These are phyloP conservation scores for Antheraea mylitta DNA, from an alignment of 1,140 invertebrate genomes.

Conservation along the genomic window DNA sequence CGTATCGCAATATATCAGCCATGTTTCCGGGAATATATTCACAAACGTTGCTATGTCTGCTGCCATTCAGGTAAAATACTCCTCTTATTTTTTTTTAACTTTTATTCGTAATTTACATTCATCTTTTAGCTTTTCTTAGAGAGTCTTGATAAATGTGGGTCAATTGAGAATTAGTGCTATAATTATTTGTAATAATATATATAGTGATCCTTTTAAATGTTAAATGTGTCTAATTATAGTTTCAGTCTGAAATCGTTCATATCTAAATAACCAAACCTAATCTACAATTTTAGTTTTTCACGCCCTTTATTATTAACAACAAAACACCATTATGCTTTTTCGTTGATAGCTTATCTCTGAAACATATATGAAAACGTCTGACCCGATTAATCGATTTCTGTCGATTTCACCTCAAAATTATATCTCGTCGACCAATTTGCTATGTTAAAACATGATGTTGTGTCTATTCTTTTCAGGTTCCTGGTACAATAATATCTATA, in stretches of 20 bases:
- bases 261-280: too few species aligned
- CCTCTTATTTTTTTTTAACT: neutral
- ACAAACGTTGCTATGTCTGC: conserved; percentile 86
- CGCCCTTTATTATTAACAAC: neutral
- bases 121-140: neutral
- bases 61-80: conserved; percentile 74
- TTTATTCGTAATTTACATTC: neutral
- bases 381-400: conserved; percentile 8
- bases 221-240: too few species aligned
- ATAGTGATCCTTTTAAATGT: too few species aligned
- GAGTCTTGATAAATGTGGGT: neutral
- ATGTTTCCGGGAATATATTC: conserved; percentile 86
- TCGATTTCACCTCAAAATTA: conserved; percentile 1
- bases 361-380: conserved; percentile 5
- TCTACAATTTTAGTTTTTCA: neutral
- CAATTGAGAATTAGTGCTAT: too few species aligned
- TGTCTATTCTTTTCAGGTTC: conserved; percentile 75
- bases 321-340: conserved; percentile 5
- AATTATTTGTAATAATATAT: too few species aligned
- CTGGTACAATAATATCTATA: conserved; percentile 84
- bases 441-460: neutral
- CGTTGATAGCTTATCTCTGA: neutral
- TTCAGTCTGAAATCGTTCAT: too few species aligned
- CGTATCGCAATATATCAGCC: conserved; percentile 86
- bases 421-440: neutral